Evolutionary conservation across 2,113 vertebrate genomes (phyloP).

Genomic region (Plecturocebus donacophilus): DNA sequence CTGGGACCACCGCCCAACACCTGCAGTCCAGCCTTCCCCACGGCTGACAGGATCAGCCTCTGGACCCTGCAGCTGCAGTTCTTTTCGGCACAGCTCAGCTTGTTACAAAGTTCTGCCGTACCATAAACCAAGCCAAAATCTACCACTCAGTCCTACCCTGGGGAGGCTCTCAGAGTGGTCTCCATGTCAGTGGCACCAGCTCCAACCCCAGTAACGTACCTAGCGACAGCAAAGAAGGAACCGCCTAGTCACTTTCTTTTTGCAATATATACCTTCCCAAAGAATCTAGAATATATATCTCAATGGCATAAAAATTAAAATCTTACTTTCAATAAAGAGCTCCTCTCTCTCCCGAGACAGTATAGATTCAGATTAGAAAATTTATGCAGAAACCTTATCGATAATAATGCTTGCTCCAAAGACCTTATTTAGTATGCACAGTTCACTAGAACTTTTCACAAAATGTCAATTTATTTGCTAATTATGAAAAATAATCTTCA

Average conservation of each 20-base stretch:
- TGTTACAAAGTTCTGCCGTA: neutral
- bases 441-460: neutral
- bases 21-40: neutral
- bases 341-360: neutral
- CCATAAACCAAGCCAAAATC: neutral
- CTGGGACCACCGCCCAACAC: neutral
- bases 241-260: slow-evolving; percentile 32
- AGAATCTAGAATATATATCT: slow-evolving; percentile 29
- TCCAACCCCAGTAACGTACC: neutral
- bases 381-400: fast-evolving
- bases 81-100: neutral
- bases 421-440: neutral
- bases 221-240: slow-evolving; percentile 32
- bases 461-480: neutral
- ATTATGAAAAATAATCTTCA: neutral
- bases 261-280: slow-evolving; percentile 41
- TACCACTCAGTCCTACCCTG: neutral
- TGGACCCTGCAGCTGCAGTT: neutral
- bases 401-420: neutral
- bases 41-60: neutral
- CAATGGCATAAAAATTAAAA: neutral
- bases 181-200: neutral
- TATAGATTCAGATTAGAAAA: neutral
- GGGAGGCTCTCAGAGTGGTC: neutral
- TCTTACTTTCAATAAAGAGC: neutral